phyloP scores from a whole-genome alignment of 92 coral and sea anemone genomes.

The Metridium senile region DNA sequence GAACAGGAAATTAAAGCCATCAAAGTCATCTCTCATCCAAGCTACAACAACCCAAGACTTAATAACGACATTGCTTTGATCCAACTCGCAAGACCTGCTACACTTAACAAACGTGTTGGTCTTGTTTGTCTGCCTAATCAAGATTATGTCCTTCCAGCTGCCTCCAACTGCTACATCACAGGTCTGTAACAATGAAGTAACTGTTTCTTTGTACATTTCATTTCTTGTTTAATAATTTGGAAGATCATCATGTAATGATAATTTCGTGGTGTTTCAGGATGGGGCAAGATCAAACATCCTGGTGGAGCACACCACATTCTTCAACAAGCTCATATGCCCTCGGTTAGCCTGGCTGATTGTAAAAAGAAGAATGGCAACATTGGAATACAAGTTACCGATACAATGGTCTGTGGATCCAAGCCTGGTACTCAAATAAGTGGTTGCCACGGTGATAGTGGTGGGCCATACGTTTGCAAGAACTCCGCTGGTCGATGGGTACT shows the following conservation, averaged over 20 bases:
- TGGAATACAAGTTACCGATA: neutral
- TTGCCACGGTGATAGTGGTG: slow-evolving; percentile 90
- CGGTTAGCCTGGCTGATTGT: slow-evolving; percentile 67
- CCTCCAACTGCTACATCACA: slow-evolving; percentile 57
- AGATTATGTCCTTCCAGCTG: slow-evolving; percentile 43
- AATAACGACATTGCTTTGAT: slow-evolving; percentile 70
- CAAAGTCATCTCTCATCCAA: slow-evolving; percentile 44
- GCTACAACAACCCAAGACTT: slow-evolving; percentile 51
- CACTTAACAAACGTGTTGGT: slow-evolving; percentile 52
- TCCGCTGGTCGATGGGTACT: slow-evolving; percentile 65
- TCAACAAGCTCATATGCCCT: slow-evolving; percentile 89
- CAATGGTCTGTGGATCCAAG: neutral
- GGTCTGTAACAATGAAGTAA: too few species aligned
- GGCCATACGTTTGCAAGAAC: slow-evolving; percentile 73
- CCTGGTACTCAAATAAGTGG: slow-evolving; percentile 40
- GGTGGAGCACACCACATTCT: slow-evolving; percentile 82
- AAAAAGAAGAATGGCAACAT: slow-evolving; percentile 36
- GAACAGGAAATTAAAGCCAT: slow-evolving; percentile 63
- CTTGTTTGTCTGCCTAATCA: slow-evolving; percentile 64
- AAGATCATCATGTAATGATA: neutral
- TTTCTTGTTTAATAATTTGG: neutral
- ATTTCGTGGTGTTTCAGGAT: neutral
- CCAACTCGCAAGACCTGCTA: slow-evolving; percentile 52
- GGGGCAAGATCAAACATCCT: slow-evolving; percentile 92
- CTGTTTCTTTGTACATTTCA: neutral